Conservation (phyloP, 2,113 vertebrate genomes). For the Rhinopomastus cyanomelas region DNA sequence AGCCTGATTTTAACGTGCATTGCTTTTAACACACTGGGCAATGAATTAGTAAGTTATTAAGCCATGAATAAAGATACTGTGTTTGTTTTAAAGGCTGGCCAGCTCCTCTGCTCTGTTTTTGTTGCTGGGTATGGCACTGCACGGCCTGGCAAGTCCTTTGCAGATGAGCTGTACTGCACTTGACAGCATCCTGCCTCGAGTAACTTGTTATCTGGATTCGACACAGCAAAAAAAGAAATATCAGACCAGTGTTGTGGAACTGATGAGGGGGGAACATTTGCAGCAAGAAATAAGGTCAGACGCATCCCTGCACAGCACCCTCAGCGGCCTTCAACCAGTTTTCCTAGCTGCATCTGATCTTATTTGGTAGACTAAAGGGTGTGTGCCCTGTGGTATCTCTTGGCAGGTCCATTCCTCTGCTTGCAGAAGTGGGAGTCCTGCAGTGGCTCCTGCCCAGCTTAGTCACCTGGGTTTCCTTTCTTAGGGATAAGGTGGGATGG, state of each 20-base stretch:
- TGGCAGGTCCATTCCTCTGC: not conserved
- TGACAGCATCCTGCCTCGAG: constrained; percentile 50
- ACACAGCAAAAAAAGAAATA: constrained; percentile 5
- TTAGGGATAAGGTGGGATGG: not conserved
- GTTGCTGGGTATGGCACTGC: not conserved
- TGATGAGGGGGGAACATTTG: not conserved
- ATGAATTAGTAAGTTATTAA: constrained; percentile 13
- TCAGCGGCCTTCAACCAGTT: not conserved
- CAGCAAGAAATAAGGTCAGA: constrained; percentile 38
- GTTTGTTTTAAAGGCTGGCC: constrained; percentile 24
- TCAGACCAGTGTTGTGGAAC: constrained; percentile 11
- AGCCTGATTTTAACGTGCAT: not conserved
- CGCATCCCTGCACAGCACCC: not conserved
- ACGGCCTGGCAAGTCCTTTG: not conserved
- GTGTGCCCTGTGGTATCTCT: not conserved
- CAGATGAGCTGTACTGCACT: not conserved
- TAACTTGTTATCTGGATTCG: constrained; percentile 21
- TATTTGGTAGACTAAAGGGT: not conserved
- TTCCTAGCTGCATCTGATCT: not conserved
- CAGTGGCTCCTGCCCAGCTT: not conserved
- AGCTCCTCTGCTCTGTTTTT: constrained; percentile 23
- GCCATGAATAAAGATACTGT: not conserved
- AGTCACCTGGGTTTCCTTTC: not conserved
- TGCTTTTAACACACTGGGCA: not conserved
- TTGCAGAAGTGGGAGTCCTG: not conserved